These are phyloP conservation scores for Uropsilus gracilis DNA, from an alignment of 2,113 vertebrate genomes.

Conservation along the genomic window DNA sequence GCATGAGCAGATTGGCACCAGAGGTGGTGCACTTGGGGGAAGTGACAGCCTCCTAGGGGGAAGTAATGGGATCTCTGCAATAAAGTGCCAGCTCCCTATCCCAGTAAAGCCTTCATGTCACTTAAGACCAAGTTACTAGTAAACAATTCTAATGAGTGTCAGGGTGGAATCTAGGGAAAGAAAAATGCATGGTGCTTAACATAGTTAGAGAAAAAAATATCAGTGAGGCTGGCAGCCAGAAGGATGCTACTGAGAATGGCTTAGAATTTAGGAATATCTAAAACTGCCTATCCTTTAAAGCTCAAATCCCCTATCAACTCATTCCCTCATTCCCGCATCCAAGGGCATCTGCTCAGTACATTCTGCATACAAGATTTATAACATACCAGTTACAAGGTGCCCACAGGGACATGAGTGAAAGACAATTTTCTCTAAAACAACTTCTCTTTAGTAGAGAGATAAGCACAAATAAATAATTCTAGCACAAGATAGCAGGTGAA, in stretches of 20 bases:
- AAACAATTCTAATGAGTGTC: conserved; percentile 23
- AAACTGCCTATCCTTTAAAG: background rate
- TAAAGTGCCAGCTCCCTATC: conserved; percentile 54
- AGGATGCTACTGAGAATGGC: background rate
- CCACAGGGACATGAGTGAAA: background rate
- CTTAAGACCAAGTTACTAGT: conserved; percentile 5
- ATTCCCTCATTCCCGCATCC: background rate
- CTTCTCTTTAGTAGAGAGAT: background rate
- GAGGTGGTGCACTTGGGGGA: conserved; percentile 32
- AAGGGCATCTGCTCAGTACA: background rate
- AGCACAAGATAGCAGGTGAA: background rate
- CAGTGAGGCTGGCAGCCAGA: background rate
- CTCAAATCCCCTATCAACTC: background rate
- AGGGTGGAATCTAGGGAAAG: background rate
- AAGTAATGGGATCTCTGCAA: conserved; percentile 62
- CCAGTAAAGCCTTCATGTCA: conserved; percentile 40
- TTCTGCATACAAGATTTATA: background rate
- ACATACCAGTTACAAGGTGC: background rate
- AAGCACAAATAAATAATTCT: background rate
- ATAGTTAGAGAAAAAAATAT: conserved; percentile 44
- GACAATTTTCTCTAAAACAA: background rate
- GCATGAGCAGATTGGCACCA: conserved; percentile 41
- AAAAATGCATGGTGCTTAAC: background rate
- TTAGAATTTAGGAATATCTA: background rate
- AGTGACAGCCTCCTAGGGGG: conserved; percentile 62